phyloP scores from a whole-genome alignment of 2,888 invertebrate species.

The Pemphredon lugubris region DNA sequence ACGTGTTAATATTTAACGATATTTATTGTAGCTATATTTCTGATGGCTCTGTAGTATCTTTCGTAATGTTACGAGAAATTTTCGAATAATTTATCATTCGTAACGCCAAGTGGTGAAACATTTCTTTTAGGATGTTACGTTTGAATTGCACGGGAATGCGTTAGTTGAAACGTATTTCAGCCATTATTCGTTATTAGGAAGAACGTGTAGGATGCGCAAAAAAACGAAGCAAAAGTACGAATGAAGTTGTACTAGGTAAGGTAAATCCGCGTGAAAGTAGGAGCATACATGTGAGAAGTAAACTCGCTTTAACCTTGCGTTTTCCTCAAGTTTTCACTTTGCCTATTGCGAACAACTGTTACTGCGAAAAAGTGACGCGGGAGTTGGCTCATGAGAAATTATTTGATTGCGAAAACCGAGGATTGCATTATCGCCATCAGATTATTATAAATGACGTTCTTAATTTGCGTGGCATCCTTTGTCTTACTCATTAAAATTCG shows the following conservation, averaged over 20 bases:
- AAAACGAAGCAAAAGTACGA: too few relatives aligned
- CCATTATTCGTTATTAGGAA: background rate
- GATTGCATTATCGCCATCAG: slow-evolving; percentile 22
- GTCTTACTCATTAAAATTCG: too few relatives aligned
- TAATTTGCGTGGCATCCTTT: too few relatives aligned
- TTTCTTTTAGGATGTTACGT: background rate
- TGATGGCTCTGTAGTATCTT: too few relatives aligned
- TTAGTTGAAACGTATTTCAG: background rate
- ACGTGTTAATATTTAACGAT: too few relatives aligned
- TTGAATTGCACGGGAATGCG: too few relatives aligned
- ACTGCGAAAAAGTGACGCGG: background rate
- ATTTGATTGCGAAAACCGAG: slow-evolving; percentile 43
- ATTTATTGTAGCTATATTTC: too few relatives aligned
- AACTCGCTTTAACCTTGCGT: slow-evolving; percentile 25
- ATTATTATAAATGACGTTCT: background rate
- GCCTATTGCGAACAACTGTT: background rate
- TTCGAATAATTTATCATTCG: too few relatives aligned
- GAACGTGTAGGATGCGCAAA: background rate
- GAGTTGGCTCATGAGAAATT: slow-evolving; percentile 36
- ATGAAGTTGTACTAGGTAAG: background rate
- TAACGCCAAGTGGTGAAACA: too few relatives aligned
- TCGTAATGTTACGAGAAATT: too few relatives aligned
- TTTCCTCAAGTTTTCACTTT: slow-evolving; percentile 42
- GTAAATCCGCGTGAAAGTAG: slow-evolving; percentile 26
- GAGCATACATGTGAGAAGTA: background rate